Evolutionary conservation across 2,888 invertebrate species (phyloP).

Genomic region (Drosophila pegasa): DNA sequence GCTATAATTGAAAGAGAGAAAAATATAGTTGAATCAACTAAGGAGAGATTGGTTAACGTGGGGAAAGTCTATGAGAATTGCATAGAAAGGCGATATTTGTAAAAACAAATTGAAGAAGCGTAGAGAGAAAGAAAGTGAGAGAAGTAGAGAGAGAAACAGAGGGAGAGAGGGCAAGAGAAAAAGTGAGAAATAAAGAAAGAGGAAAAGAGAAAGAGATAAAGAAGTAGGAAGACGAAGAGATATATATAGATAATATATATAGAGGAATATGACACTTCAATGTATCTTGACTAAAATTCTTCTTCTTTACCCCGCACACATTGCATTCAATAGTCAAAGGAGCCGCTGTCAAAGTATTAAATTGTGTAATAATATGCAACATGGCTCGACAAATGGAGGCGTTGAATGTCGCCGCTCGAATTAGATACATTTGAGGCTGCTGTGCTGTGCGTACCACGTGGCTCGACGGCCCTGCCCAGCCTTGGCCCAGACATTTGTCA

Average conservation of each 20-base stretch:
- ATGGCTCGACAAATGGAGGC: conserved; percentile 57
- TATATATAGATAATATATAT: too few species aligned
- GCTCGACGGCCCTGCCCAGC: conserved; percentile 27
- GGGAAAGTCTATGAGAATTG: not conserved
- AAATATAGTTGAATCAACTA: too few species aligned
- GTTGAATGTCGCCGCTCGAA: conserved; percentile 58
- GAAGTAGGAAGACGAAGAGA: not conserved
- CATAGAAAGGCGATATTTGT: not conserved
- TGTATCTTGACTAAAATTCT: not conserved
- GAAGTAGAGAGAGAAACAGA: not conserved
- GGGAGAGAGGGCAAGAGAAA: too few species aligned
- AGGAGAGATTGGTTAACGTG: too few species aligned
- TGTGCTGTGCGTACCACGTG: not conserved
- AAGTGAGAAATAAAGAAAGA: not conserved
- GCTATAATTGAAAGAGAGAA: not conserved
- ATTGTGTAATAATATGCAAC: conserved; percentile 42
- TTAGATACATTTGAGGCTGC: conserved; percentile 35
- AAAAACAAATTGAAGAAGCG: not conserved
- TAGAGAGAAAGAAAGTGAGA: not conserved
- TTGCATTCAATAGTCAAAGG: not conserved
- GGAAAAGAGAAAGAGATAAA: not conserved
- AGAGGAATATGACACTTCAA: not conserved
- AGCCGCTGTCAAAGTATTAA: not conserved
- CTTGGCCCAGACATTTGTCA: conserved; percentile 62
- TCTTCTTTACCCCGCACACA: too few species aligned